Evolutionary conservation across 2,797 vertebrate genomes (phyloP), one percentile per base, ranked within the genome.

Genomic region (Buphagus erythrorhynchus): DNA sequence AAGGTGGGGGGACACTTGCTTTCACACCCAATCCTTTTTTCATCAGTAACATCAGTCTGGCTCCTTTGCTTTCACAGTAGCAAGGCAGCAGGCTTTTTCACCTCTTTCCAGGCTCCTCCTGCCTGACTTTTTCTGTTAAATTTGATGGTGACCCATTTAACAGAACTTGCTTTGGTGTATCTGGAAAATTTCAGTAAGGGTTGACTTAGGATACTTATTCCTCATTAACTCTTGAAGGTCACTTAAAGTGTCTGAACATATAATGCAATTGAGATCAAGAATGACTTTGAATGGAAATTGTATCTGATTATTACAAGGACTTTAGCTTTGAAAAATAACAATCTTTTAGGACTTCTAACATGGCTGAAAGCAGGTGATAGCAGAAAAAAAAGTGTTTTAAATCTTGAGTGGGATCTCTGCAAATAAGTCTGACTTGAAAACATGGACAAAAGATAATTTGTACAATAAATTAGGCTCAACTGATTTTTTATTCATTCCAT

Each of bases 141-240:
- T 92, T 89, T 77, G 8, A 35, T 29, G 40, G n/a, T 93, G 94
- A 87, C 86, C 95, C 86, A 95, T 86, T 94, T 95, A 95, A 69
- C 21, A 93, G 31, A 55, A 77, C 16, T 43, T 28, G 26, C 35
- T 93, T 29, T 9, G n/a, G 31, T 29, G 16, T 66, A 76, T 46
- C 86, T 68, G 86, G 55, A 92, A 88, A 87, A 65, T 29, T 83
- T 65, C 45, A 13, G 57, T 52, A 59, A 66, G 49, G 31, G n/a
- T 93, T 92, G 88, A 71, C 40, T 92, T 89, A 89, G 77, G 75
- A 82, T 68, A 69, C 5, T 3, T 54, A 42, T 55, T 82, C 40
- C 51, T 75, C 2, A 6, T 86, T 91, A 95, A 93, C 78, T 6
- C 43, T 80, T 58, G 36, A 43, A 69, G 66, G 49, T 18, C 7